These are phyloP conservation scores for Pogonocherus hispidulus DNA, from an alignment of 2,888 invertebrate species.

Conservation along the genomic window DNA sequence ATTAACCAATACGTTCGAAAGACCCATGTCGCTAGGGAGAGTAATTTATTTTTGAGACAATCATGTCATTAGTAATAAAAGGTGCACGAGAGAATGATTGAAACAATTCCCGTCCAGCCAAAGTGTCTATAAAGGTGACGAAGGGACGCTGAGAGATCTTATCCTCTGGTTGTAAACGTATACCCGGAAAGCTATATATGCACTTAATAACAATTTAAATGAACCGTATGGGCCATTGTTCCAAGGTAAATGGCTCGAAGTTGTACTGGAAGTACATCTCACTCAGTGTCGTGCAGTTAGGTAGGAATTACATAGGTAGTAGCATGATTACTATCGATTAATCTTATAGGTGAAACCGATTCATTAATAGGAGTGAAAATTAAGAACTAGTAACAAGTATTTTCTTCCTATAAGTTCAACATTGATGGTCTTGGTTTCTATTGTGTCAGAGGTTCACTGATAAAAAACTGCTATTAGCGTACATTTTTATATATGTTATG, in stretches of 20 bases:
- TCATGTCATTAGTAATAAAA: conserved; percentile 38
- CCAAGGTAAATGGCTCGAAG: conserved; percentile 51
- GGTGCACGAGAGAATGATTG: conserved; percentile 35
- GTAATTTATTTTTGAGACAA: conserved; percentile 39
- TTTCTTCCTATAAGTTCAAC: no score
- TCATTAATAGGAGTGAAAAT: no score
- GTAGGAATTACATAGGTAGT: no score
- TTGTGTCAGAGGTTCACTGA: no score
- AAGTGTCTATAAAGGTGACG: conserved; percentile 56
- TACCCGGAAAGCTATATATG: conserved; percentile 59
- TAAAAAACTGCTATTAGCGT: no score
- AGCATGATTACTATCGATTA: no score
- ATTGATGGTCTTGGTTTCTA: no score
- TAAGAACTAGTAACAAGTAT: no score
- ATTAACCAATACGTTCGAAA: conserved; percentile 40
- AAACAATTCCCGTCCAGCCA: conserved; percentile 26
- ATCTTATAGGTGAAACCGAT: no score
- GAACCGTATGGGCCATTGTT: conserved; percentile 60
- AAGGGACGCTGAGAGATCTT: conserved; percentile 56
- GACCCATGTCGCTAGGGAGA: neutral
- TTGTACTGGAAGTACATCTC: conserved; percentile 33
- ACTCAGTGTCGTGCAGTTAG: conserved; percentile 17
- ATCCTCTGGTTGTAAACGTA: conserved; percentile 58
- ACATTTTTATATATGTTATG: no score
- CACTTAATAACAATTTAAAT: conserved; percentile 63